Percentiles rank a stretch among this genome's conserved stretches.
Evolutionary conservation across 2,113 vertebrate species (phyloP).

Genomic region (Colius striatus): DNA sequence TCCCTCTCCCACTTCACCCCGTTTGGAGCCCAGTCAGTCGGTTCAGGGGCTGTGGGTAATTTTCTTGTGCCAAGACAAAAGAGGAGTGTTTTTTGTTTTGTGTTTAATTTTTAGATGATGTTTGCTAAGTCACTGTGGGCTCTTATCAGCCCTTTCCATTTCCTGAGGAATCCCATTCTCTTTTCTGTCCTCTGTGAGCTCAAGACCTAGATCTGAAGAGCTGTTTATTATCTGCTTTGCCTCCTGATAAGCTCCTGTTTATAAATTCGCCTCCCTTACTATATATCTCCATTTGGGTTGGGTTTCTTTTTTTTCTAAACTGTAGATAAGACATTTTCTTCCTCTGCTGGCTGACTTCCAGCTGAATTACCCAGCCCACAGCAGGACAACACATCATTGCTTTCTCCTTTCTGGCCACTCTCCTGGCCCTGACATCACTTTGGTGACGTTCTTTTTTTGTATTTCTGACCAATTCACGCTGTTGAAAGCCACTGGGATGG

Average conservation of each 20-base stretch:
- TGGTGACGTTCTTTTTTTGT: fast-evolving
- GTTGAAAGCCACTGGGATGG: fast-evolving
- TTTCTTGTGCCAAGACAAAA: background rate
- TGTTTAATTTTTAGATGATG: background rate
- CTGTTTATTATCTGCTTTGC: conserved; percentile 46
- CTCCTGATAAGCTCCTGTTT: conserved; percentile 57
- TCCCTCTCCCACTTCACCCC: background rate
- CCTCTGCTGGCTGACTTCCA: background rate
- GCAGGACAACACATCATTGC: background rate
- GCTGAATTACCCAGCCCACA: background rate
- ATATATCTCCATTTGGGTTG: background rate
- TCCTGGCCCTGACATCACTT: background rate
- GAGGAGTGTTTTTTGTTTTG: background rate
- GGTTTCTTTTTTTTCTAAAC: background rate
- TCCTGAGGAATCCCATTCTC: conserved; percentile 53
- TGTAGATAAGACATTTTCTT: conserved; percentile 17
- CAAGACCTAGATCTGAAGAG: conserved; percentile 25
- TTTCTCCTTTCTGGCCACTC: background rate
- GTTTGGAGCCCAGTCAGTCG: background rate
- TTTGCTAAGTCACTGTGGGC: background rate
- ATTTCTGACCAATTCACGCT: background rate
- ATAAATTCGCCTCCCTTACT: conserved; percentile 21
- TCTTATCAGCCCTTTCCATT: conserved; percentile 47
- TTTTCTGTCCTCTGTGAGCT: background rate
- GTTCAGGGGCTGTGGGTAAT: background rate